Evolutionary conservation across 2,113 vertebrate genomes (phyloP).

Genomic region (Arothron firmamentum): DNA sequence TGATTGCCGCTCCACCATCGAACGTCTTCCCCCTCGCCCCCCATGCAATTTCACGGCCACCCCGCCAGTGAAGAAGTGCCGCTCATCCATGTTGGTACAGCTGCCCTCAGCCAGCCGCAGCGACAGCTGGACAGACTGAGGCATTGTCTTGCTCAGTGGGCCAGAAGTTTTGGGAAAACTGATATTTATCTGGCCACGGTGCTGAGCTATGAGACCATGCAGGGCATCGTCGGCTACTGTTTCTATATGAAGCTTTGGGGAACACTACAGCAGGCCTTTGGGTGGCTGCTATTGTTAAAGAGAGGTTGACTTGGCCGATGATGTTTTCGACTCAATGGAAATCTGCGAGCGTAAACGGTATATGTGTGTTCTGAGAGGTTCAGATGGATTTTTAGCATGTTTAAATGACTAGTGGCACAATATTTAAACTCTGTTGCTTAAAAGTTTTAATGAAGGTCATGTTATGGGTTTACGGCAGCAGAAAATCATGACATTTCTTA

Average conservation of each 20-base stretch:
- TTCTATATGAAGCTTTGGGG: conserved; percentile 20
- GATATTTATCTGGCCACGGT: conserved; percentile 51
- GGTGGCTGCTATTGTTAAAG: background rate
- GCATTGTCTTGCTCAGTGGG: conserved; percentile 58
- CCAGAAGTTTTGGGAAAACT: conserved; percentile 56
- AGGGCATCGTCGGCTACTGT: conserved; percentile 33
- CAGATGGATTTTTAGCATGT: too few species aligned
- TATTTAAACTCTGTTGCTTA: too few species aligned
- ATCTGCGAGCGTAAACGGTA: conserved; percentile 4
- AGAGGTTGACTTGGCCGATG: conserved; percentile 15
- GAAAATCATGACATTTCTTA: background rate
- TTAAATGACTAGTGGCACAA: too few species aligned
- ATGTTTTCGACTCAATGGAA: conserved; percentile 15
- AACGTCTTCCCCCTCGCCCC: conserved; percentile 10
- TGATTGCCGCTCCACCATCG: conserved; percentile 8
- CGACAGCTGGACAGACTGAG: conserved; percentile 71
- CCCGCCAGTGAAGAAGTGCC: conserved; percentile 33
- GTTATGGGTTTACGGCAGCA: too few species aligned
- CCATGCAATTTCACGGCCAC: conserved; percentile 33
- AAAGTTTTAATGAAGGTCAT: too few species aligned
- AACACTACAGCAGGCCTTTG: conserved; percentile 15
- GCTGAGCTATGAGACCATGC: conserved; percentile 34
- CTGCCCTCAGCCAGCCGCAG: conserved; percentile 66
- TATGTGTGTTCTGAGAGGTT: too few species aligned
- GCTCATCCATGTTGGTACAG: conserved; percentile 67